A percentile compares a stretch with the other conserved stretches of the same genome.
phyloP scores from a whole-genome alignment of 1,140 invertebrate species.

The Pseudachorutes palmiensis region DNA sequence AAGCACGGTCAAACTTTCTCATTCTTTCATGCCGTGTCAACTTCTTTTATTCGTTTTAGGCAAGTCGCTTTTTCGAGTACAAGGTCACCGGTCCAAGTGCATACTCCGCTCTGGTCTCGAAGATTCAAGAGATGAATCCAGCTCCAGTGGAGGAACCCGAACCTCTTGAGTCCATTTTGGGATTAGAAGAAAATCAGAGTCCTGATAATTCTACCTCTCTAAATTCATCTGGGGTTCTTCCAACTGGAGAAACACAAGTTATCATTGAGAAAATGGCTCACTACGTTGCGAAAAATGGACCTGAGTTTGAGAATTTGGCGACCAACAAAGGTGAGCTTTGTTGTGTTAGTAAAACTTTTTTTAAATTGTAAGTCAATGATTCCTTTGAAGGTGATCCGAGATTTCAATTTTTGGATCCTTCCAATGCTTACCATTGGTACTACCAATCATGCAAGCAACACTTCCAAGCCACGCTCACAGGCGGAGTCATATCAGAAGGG shows the following conservation, averaged over 20 bases:
- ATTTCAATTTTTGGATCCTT: conserved; percentile 68
- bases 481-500: conserved; percentile 21
- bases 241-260: conserved; percentile 66
- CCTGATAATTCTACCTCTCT: neutral
- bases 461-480: conserved; percentile 19
- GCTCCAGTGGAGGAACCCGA: neutral
- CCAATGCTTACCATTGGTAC: conserved; percentile 65
- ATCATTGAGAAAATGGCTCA: conserved; percentile 93
- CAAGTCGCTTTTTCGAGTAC: neutral
- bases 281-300: conserved; percentile 88
- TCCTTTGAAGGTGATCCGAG: conserved; percentile 56
- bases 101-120: conserved; percentile 72
- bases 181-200: neutral
- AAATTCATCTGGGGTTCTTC: conserved; percentile 41
- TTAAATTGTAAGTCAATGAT: conserved; percentile 5
- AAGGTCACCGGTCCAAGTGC: conserved; percentile 55
- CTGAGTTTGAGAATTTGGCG: conserved; percentile 81
- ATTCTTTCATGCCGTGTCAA: neutral
- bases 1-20: neutral
- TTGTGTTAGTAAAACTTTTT: neutral
- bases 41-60: neutral
- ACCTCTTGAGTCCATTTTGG: neutral
- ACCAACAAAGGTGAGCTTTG: conserved; percentile 59
- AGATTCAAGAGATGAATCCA: conserved; percentile 61
- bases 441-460: conserved; percentile 48